These are phyloP conservation scores for Lycaena phlaeas DNA, from an alignment of 2,888 invertebrate species.

Conservation along the genomic window DNA sequence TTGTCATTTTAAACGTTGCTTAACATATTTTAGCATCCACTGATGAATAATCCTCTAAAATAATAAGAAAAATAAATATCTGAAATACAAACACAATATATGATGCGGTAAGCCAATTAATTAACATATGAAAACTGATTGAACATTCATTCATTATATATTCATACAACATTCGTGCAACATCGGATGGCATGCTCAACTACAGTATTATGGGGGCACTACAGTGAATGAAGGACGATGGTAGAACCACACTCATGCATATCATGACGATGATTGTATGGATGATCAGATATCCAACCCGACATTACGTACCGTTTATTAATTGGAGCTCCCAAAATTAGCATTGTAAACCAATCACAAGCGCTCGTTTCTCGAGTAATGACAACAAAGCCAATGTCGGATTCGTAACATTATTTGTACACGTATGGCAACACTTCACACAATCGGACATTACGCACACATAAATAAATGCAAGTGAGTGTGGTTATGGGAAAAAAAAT, in stretches of 20 bases:
- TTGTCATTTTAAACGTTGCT: no score
- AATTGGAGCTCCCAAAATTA: slow-evolving; percentile 37
- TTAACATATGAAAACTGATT: no score
- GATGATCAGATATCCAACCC: slow-evolving; percentile 47
- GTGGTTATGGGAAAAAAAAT: slow-evolving; percentile 54
- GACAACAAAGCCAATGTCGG: slow-evolving; percentile 69
- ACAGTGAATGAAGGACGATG: slow-evolving; percentile 28
- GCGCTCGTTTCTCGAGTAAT: slow-evolving; percentile 49
- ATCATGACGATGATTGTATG: slow-evolving; percentile 35
- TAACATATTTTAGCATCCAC: no score
- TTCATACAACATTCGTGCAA: neutral
- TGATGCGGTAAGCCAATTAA: no score
- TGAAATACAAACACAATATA: no score
- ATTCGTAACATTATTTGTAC: slow-evolving; percentile 36
- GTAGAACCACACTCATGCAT: slow-evolving; percentile 70
- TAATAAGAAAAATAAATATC: no score
- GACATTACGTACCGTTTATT: slow-evolving; percentile 39
- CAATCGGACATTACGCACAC: slow-evolving; percentile 26
- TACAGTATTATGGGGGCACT: slow-evolving; percentile 15
- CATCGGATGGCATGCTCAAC: neutral
- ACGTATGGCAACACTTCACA: slow-evolving; percentile 14
- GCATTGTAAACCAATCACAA: slow-evolving; percentile 72
- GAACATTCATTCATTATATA: neutral
- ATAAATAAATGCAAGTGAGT: slow-evolving; percentile 70
- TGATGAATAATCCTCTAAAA: no score